Base-by-base conservation (phyloP, 2,113 vertebrate species). In the Fregata magnificens region DNA sequence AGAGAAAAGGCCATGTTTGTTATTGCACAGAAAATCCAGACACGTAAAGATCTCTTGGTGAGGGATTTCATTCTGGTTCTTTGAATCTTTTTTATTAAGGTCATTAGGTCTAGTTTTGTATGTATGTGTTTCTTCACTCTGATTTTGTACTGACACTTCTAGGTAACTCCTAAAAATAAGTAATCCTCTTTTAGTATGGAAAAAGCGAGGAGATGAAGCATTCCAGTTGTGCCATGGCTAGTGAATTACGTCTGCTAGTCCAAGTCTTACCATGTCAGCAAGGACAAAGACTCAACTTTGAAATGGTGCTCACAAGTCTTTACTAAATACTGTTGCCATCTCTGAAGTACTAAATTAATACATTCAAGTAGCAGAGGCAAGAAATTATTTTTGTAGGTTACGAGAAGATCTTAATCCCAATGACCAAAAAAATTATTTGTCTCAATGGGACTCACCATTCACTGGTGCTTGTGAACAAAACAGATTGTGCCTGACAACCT, bases 11-110 rank as follows among this genome's bases (percentile, higher is more conserved):
- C 99, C 93, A 97, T 99, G 98, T 99, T 99, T 86, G 97, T 99
- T 61, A 97, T 99, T 82, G 97, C 98, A 31, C 99, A 99, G 98
- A 99, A 99, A 97, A 99, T 99, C 96, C 99, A 99, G 97, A 99
- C 99, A 14, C 98, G 99, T 44, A 99, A 99, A 97, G 99, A 99
- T 97, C 98, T 99, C 14, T 80, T 99, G 98, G 99, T 99, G 96
- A 99, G 98, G 56, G 45, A 29, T 73, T 90, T 66, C 65, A 6
- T 80, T 77, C 92, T 88, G 45, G 3, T 47, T 62, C 74, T 80
- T 80, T 40, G 32, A 34, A 10, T 42, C 76, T 59, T 12, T 38
- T 63, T 31, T 65, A 7, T 40, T 86, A 66, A 95, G 65, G 61
- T 88, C 70, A 19, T 93, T 96, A 26, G 18, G 26, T 78, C 94